Evolutionary conservation across 2,888 invertebrate genomes (phyloP).

Genomic region (Eueremaeus valkanovi): DNA sequence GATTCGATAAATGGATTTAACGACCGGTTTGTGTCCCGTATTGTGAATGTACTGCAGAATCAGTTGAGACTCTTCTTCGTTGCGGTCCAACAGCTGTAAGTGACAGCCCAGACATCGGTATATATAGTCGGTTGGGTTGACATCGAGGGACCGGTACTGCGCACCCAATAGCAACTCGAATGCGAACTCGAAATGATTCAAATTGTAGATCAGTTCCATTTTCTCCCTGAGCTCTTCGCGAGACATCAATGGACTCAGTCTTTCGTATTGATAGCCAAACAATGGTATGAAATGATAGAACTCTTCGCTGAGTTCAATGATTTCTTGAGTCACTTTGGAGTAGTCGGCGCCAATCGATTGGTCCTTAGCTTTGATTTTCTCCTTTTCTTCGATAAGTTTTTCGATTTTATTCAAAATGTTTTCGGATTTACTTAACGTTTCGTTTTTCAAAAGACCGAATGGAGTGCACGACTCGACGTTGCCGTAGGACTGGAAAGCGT

Average conservation of each 20-base stretch:
- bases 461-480: not conserved
- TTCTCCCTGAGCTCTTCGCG: constrained; percentile 50
- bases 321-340: constrained; percentile 46
- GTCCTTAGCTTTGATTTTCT: not conserved
- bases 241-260: constrained; percentile 52
- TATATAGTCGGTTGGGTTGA: constrained; percentile 56
- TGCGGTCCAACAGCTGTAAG: constrained; percentile 52
- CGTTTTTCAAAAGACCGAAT: not conserved
- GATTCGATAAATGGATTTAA: constrained; percentile 48
- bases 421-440: not conserved
- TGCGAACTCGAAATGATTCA: constrained; percentile 54
- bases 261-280: constrained; percentile 54
- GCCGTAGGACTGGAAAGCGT: constrained; percentile 11
- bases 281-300: constrained; percentile 57
- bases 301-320: constrained; percentile 54
- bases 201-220: constrained; percentile 50
- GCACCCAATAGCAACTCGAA: constrained; percentile 47
- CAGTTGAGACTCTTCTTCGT: constrained; percentile 54
- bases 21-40: constrained; percentile 48
- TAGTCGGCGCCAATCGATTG: not conserved
- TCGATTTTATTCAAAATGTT: not conserved
- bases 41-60: constrained; percentile 57
- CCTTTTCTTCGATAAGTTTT: constrained; percentile 1
- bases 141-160: constrained; percentile 46
- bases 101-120: constrained; percentile 54